Base-by-base conservation (phyloP, 2,888 invertebrate species). In the Acrobasis consociella region DNA sequence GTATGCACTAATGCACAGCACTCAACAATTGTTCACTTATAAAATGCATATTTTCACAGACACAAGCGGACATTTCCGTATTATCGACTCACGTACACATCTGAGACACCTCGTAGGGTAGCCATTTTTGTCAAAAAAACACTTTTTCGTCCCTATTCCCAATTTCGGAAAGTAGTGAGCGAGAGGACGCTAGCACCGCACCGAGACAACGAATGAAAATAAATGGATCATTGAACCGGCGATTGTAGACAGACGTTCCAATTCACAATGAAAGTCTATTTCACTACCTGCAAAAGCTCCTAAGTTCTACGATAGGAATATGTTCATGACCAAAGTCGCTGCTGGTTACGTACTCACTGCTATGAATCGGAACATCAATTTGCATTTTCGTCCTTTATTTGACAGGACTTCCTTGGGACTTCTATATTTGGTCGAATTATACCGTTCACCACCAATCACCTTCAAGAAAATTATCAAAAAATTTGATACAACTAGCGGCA, bases 91-190 rank as follows among this genome's bases (percentile, higher is more conserved):
- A 74, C 75, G 73, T 77, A 81, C 73, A 86, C 83, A 81, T 82
- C 85, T 80, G 78, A 81, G 73, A 81, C 75, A 78, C 81, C 81
- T 70, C 71, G 71, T 72, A 77, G 74, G 85, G 91, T 87, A 82
- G 91, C 92, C 91, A 92, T 92, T 89, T 92, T 91, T 88, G 86
- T 81, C 83, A 86, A 89, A 89, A 22, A 86, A 86, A 81, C 82
- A 79, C 81, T 83, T 83, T 82, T 81, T 82, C 83, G 81, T 86
- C 83, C 86, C 81, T 82, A 83, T 81, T 85, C 82, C 83, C 83
- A 79, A 87, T 84, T 87, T 87, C 78, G 78, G 80, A 82, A 83
- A 85, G 82, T 81, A 77, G 77, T 72, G 80, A 85, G 81, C 73
- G 82, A 87, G 86, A 85, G 82, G 81, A 87, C 87, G 84, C 89